Base-by-base conservation (phyloP, 92 coral and sea anemone species). In the Palythoa grandis region DNA sequence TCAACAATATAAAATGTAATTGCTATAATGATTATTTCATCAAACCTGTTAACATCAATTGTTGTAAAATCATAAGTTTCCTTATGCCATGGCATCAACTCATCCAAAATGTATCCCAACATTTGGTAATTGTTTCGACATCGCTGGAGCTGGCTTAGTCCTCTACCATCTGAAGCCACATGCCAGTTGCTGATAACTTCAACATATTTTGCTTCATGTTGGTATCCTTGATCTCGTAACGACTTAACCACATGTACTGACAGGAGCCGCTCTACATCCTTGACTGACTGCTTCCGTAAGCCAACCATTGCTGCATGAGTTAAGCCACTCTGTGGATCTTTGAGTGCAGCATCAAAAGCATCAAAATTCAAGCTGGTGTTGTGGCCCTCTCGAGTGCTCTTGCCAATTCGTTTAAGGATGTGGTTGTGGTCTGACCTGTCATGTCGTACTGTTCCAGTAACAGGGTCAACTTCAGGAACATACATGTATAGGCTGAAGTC, bases 51-150 rank as follows among this genome's bases (percentile, higher is more conserved):
- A 5, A 84, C 76, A 70, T 84, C 87, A 84, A 84, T 84, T 3
- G 82, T 72, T 52, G 87, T 52, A 17, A 84, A 73, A 25, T 84
- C 87, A 72, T 84, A 84, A 7, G 24, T 53, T 8, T 52, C 66
- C 68, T n/a, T 84, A 10, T 84, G 88, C 88, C 88, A 84, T 23
- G 88, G 88, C 82, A 84, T 84, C 82, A 76, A 29, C 48, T 84
- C 71, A 40, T 56, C 88, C 8, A 70, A 24, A 1, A 84, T 84
- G 68, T 84, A 84, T 2, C 35, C 13, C n/a, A 84, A 24, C 88
- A 84, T 84, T 2, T 73, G 19, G 48, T 53, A 84, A 11, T 84
- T 84, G 57, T 72, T 72, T 15, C 29, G 65, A 11, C 88, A 71
- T 1, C 88, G 66, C n/a, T 35, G 57, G 3, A 84, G 82, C 13